phyloP scores from a whole-genome alignment of 2,113 vertebrate genomes.

The Lophochroa leadbeateri region DNA sequence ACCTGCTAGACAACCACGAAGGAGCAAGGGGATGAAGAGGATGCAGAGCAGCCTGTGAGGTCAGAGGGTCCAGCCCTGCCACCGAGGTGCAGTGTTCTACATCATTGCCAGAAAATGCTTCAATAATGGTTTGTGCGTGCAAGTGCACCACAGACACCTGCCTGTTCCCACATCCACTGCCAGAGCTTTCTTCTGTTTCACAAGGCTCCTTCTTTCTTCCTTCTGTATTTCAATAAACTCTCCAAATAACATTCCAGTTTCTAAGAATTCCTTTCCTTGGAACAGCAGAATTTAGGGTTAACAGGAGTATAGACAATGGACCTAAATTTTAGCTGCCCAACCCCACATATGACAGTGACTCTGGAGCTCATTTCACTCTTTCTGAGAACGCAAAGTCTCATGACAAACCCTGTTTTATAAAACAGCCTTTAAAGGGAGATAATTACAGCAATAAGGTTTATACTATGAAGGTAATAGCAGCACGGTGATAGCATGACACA shows the following conservation, averaged over 20 bases:
- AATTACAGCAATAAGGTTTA: background rate
- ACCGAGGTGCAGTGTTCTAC: too few species aligned
- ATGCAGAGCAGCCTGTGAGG: background rate
- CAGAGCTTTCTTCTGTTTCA: background rate
- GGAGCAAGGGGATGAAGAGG: background rate
- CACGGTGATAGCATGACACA: accelerated
- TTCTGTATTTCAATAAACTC: background rate
- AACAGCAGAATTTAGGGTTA: background rate
- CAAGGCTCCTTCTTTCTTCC: background rate
- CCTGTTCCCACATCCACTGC: background rate
- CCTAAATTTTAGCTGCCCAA: background rate
- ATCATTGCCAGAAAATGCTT: accelerated
- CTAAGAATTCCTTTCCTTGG: background rate
- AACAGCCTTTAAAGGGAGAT: background rate
- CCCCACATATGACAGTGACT: background rate
- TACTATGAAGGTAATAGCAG: background rate
- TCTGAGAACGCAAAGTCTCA: background rate
- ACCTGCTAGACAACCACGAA: background rate
- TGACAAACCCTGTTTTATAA: background rate
- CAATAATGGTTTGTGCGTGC: background rate
- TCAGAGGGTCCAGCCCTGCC: background rate
- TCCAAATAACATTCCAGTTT: background rate
- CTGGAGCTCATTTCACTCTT: background rate
- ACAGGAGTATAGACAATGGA: background rate
- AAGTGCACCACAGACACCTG: background rate